Evolutionary conservation across 2,888 invertebrate species (phyloP).

Genomic region (Amitus sp.): DNA sequence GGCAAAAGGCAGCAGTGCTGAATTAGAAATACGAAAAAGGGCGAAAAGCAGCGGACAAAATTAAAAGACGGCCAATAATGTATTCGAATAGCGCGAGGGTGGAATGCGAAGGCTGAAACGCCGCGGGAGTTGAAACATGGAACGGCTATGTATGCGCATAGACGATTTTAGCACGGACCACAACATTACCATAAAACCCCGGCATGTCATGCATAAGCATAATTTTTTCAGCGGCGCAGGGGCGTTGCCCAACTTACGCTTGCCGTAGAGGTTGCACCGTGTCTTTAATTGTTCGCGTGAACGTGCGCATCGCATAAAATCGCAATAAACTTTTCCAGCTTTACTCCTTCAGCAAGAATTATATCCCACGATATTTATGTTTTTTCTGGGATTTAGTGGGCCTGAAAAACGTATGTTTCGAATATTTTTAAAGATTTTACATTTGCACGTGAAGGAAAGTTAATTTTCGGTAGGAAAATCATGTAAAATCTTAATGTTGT

Average conservation of each 20-base stretch:
- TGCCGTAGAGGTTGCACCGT: conserved; percentile 45
- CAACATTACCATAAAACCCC: conserved; percentile 62
- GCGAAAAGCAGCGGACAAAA: conserved; percentile 41
- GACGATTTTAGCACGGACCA: conserved; percentile 60
- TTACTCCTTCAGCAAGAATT: conserved; percentile 18
- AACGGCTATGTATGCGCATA: conserved; percentile 53
- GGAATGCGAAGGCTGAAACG: conserved; percentile 32
- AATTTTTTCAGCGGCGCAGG: conserved; percentile 56
- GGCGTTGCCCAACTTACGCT: conserved; percentile 50
- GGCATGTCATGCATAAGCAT: conserved; percentile 60
- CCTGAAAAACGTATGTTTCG: background rate
- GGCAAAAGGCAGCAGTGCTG: no score
- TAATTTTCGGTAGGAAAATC: no score
- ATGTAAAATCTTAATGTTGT: no score
- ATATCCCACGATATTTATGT: background rate
- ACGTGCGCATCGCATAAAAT: conserved; percentile 61
- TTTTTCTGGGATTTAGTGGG: background rate
- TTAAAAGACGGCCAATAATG: conserved; percentile 55
- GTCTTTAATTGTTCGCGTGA: conserved; percentile 61
- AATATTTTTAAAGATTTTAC: no score
- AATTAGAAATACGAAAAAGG: conserved; percentile 25
- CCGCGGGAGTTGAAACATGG: conserved; percentile 45
- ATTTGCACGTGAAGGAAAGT: no score
- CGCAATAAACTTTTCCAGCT: conserved; percentile 56
- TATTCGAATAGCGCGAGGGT: conserved; percentile 50